Conservation (phyloP, 2,797 vertebrate genomes). For the Bufotes viridis region DNA sequence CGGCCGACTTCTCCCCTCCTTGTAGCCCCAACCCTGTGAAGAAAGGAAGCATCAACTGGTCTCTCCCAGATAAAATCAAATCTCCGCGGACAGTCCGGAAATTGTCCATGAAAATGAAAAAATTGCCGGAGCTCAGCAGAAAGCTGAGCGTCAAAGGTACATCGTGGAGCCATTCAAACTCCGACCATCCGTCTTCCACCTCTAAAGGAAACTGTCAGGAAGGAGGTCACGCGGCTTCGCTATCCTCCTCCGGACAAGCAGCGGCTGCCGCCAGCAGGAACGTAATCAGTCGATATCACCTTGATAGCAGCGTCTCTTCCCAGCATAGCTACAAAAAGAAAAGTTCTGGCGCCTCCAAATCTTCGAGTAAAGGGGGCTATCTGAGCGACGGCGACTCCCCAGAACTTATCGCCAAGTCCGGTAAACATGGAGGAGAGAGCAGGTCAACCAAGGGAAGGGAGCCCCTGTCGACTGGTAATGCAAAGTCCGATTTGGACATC, state of each 20-base stretch:
- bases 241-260: constrained; percentile 74
- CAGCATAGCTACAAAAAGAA: constrained; percentile 91
- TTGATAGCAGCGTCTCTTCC: constrained; percentile 93
- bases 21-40: constrained; percentile 90
- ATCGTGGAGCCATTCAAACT: constrained; percentile 71
- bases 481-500: constrained; percentile 89
- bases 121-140: constrained; percentile 93
- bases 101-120: constrained; percentile 99
- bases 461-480: constrained; percentile 67
- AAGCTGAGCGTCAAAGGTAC: constrained; percentile 91
- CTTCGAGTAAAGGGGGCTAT: constrained; percentile 93
- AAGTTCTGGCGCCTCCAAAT: constrained; percentile 81
- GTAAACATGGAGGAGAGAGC: constrained; percentile 83
- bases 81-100: constrained; percentile 96
- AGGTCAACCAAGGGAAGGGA: constrained; percentile 84
- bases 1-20: constrained; percentile 82
- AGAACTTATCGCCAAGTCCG: constrained; percentile 90
- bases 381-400: constrained; percentile 97
- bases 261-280: constrained; percentile 85
- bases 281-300: constrained; percentile 95
- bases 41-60: constrained; percentile 95
- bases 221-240: constrained; percentile 72
- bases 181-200: constrained; percentile 75
- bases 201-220: constrained; percentile 72
- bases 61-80: constrained; percentile 97